A percentile compares a stretch with the other conserved stretches of the same genome.
Conservation (phyloP, 1,140 invertebrate species). For the Drosophila miranda region DNA sequence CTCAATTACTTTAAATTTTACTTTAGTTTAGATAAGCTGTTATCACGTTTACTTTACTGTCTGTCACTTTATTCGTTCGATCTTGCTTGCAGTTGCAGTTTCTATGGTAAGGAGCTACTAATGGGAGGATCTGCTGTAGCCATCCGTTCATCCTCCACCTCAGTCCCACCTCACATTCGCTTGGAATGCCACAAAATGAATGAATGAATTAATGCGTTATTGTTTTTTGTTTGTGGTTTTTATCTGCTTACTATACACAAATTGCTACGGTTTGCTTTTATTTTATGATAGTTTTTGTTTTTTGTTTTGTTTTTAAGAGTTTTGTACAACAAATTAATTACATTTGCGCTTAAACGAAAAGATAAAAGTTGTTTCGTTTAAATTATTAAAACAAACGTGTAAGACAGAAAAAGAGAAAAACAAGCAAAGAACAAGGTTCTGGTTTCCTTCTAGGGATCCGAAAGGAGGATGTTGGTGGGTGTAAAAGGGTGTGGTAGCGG, state of each 20-base stretch:
- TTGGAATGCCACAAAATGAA: constrained; percentile 11
- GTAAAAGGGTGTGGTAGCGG: constrained; percentile 28
- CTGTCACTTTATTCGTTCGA: constrained; percentile 4
- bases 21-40: constrained; percentile 29
- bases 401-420: constrained; percentile 7
- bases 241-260: constrained; percentile 77
- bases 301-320: constrained; percentile 42
- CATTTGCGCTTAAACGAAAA: constrained; percentile 66
- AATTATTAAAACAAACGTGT: constrained; percentile 59
- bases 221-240: constrained; percentile 37
- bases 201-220: constrained; percentile 36
- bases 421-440: constrained; percentile 2
- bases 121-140: too few relatives aligned
- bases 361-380: constrained; percentile 51
- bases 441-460: too few relatives aligned
- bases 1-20: constrained; percentile 25
- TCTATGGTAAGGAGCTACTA: too few relatives aligned
- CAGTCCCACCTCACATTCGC: neutral
- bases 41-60: constrained; percentile 43
- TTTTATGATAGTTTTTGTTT: constrained; percentile 57
- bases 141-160: too few relatives aligned
- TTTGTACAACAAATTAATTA: constrained; percentile 75
- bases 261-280: constrained; percentile 74
- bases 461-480: constrained; percentile 13
- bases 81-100: too few relatives aligned